Evolutionary conservation across 2,797 vertebrate species (phyloP), one percentile per base, ranked within the genome.

Genomic region (Aeoliscus strigatus): DNA sequence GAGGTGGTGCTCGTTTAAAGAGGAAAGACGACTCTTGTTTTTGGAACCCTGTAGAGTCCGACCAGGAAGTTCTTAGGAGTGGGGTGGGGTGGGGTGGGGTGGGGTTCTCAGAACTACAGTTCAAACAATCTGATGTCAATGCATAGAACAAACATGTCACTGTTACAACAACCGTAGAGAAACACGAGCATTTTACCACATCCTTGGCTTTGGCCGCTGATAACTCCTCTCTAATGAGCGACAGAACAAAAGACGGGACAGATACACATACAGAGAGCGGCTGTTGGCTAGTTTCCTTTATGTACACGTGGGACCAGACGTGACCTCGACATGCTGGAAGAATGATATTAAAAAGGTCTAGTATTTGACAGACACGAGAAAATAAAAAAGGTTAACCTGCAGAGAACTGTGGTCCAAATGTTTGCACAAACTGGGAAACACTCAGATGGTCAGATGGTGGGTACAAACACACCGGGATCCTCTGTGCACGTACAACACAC

Each of bases 91-190:
- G 21, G 16, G 13, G 17, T 30, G 18, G 14, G n/a, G 15, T 18
- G 16, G 13, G 17, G 27, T 39, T 53, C 18, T 6, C 17, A 41
- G 14, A 13, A 18, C 6, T 33, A 39, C 16, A 39, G 26, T 51
- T 15, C 11, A 8, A 38, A 60, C 27, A 9, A 39, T 45, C 23
- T 27, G n/a, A 56, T 49, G 28, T 48, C 54, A 41, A 36, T 64
- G 70, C 73, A 74, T 69, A 68, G 68, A 68, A 63, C 38, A 53
- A 58, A 68, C 4, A 32, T 43, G 51, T 60, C 38, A 57, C 39
- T 29, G 37, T 52, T 18, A 57, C 17, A 36, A 46, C 27, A 23
- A 27, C 25, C 27, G n/a, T 32, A 8, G 28, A 28, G 16, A 45
- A 27, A 45, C 16, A 35, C 16, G 6, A 40, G 9, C 39, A 35